Evolutionary conservation across 30 jellyfish, hydroid and myxozoan genomes (phyloP).

Genomic region (Chrysaora quinquecirrha): DNA sequence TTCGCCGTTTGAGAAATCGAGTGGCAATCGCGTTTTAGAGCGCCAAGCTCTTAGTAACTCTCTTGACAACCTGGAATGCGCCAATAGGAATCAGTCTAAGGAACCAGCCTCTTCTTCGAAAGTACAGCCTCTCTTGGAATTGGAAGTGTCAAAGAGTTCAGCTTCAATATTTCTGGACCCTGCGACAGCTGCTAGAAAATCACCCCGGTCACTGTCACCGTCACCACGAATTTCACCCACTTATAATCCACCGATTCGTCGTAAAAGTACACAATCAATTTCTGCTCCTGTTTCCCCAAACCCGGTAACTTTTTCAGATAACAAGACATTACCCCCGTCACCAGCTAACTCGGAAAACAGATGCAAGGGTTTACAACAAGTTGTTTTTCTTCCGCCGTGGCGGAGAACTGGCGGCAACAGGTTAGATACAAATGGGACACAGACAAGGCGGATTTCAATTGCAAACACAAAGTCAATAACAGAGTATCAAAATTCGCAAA

Average conservation of each 20-base stretch:
- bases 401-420: conserved; percentile 5
- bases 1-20: neutral
- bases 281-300: conserved; percentile 63
- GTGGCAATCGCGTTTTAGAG: neutral
- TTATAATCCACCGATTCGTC: neutral
- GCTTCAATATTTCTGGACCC: neutral
- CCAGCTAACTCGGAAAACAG: neutral
- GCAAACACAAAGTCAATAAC: neutral
- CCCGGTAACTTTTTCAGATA: neutral
- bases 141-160: neutral
- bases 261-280: conserved; percentile 1
- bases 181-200: neutral
- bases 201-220: neutral
- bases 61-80: neutral
- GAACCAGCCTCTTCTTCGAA: neutral
- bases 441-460: neutral
- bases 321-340: neutral
- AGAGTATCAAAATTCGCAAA: no score
- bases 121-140: neutral
- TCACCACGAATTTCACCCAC: neutral
- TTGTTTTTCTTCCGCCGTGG: conserved; percentile 54
- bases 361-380: conserved; percentile 39
- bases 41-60: neutral
- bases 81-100: neutral
- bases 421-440: neutral